Base-by-base conservation (phyloP, 2,888 invertebrate genomes). In the Alloscopus bannaensis region DNA sequence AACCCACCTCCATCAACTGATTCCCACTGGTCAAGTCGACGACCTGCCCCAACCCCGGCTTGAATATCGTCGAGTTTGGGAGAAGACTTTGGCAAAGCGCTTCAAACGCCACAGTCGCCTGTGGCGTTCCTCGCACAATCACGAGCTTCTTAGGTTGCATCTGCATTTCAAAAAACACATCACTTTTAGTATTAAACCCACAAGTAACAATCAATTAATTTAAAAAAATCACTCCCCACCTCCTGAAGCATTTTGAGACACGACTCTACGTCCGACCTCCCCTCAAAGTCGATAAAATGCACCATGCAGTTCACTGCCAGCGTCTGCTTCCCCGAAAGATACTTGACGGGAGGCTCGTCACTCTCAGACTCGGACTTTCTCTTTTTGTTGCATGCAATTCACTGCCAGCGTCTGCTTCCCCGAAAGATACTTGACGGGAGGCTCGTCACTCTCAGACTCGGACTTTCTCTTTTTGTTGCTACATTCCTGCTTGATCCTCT, bases 271-370 rank as follows among this genome's bases (percentile, higher is more conserved):
- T 82, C 82, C 0, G 80, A 80, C 29, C 82, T 57, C 20, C 82
- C 82, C 47, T 82, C 82, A 77, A 82, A 82, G 42, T 82, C 82
- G 1, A 82, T 82, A 65, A 82, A 82, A 45, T 66, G 65, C 3
- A 82, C 64, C 55, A 65, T 71, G 55, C 80, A 80, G 42, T 65
- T 82, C 4, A 82, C 72, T 2, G 71, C 60, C 45, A 82, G 62
- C 6, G 55, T 60, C 22, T 77, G 76, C 28, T 47, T 72, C 6
- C 50, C 50, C 6, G 24, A 69, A 20, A 77, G 20, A 20, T 57
- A 60, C 62, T 80, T 82, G 11, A 68, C 47, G 11, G 81, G 80
- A 6, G 55, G 70, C 11, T 71, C 66, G 3, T 50, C 70, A 3
- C 4, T 4, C 2, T 65, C 72, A 1, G 72, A 64, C 22, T 36